Evolutionary conservation across 2,113 vertebrate genomes (phyloP).

Genomic region (Archocentrus centrarchus): DNA sequence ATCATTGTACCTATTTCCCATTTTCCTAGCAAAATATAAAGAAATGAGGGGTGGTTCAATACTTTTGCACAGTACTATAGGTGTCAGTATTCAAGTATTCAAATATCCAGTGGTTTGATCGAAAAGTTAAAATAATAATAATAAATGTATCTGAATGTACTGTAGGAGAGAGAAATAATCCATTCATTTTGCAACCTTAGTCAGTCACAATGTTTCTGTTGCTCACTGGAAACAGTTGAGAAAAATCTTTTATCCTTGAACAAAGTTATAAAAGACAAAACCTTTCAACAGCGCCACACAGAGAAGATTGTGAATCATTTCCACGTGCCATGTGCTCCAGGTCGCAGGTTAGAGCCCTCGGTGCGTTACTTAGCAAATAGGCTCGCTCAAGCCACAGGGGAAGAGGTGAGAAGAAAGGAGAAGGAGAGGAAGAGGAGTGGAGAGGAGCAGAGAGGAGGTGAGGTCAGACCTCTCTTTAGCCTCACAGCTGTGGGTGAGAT

Average conservation of each 20-base stretch:
- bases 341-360: constrained; percentile 72
- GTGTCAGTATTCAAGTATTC: neutral
- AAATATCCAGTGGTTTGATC: neutral
- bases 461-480: constrained; percentile 83
- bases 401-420: constrained; percentile 58
- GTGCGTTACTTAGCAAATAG: constrained; percentile 54
- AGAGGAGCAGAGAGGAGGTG: constrained; percentile 54
- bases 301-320: constrained; percentile 77
- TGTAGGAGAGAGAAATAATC: neutral
- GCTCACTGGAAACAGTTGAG: neutral
- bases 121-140: neutral
- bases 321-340: constrained; percentile 61
- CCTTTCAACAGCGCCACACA: constrained; percentile 70
- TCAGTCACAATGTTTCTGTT: neutral
- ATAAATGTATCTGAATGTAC: neutral
- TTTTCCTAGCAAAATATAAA: neutral
- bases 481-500: constrained; percentile 78
- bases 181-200: neutral
- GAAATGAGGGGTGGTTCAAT: neutral
- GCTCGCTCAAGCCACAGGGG: constrained; percentile 58
- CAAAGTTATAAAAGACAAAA: constrained; percentile 76
- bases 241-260: constrained; percentile 74
- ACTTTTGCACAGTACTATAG: neutral
- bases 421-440: constrained; percentile 47
- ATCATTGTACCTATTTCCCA: neutral